Evolutionary conservation across 2,888 invertebrate species (phyloP).

Genomic region (Ophraella communa): DNA sequence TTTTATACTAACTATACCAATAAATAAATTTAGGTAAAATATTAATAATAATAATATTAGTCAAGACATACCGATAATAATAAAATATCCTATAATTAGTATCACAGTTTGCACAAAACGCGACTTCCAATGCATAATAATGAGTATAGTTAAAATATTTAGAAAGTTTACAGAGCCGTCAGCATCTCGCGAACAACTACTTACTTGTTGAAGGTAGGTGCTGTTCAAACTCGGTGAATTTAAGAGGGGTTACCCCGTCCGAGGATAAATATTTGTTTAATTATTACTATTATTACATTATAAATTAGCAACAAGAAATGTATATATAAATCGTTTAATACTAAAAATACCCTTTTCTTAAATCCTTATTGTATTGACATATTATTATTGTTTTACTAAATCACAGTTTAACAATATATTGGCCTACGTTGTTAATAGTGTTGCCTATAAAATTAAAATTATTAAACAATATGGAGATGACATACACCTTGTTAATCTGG

Average conservation of each 20-base stretch:
- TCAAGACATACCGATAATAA: constrained; percentile 53
- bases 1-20: too few relatives aligned
- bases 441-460: too few relatives aligned
- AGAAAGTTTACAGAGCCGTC: constrained; percentile 31
- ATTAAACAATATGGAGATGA: not conserved
- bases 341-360: too few relatives aligned
- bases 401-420: too few relatives aligned
- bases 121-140: constrained; percentile 39
- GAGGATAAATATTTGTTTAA: not conserved
- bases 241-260: constrained; percentile 8
- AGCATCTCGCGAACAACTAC: constrained; percentile 29
- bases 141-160: constrained; percentile 29
- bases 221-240: not conserved
- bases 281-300: too few relatives aligned
- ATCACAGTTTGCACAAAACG: constrained; percentile 53
- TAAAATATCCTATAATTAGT: constrained; percentile 55
- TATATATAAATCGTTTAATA: too few relatives aligned
- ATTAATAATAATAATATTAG: not conserved
- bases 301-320: too few relatives aligned
- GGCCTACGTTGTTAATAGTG: too few relatives aligned
- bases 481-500: not conserved
- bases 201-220: not conserved
- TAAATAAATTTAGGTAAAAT: not conserved
- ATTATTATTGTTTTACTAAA: too few relatives aligned
- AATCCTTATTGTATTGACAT: too few relatives aligned